These are phyloP conservation scores for Platyscapa corneri DNA, from an alignment of 1,140 invertebrate genomes.

Conservation along the genomic window DNA sequence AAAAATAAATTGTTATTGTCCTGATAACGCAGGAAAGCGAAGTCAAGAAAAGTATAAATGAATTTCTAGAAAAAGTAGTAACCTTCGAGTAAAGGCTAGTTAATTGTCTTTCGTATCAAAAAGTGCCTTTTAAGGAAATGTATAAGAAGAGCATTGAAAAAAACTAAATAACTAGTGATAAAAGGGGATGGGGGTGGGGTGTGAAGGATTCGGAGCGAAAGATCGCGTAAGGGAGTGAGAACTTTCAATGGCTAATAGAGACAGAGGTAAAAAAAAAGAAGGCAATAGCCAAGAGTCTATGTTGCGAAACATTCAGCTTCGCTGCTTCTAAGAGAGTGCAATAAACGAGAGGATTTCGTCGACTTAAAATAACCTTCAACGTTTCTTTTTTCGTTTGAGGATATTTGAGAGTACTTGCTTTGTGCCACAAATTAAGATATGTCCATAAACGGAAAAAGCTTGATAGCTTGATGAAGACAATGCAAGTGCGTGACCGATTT, in stretches of 20 bases:
- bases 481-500: background rate
- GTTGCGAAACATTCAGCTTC: constrained; percentile 12
- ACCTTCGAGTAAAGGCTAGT: background rate
- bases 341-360: constrained; percentile 36
- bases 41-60: background rate
- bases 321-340: constrained; percentile 27
- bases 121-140: background rate
- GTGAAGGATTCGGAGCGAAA: background rate
- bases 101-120: constrained; percentile 26
- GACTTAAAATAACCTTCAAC: background rate
- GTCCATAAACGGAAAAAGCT: background rate
- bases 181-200: background rate
- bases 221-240: constrained; percentile 9
- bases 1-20: constrained; percentile 3
- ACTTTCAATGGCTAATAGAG: constrained; percentile 42
- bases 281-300: background rate
- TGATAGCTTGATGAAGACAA: background rate
- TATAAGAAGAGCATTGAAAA: background rate
- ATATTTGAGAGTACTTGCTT: background rate
- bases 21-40: background rate
- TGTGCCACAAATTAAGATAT: constrained; percentile 9
- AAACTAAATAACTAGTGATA: constrained; percentile 7
- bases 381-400: background rate
- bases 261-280: background rate
- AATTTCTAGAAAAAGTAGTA: constrained; percentile 19